A percentile compares a stretch with the other conserved stretches of the same genome.
Conservation (phyloP, 2,888 invertebrate genomes). For the Drosophila anomalata region DNA sequence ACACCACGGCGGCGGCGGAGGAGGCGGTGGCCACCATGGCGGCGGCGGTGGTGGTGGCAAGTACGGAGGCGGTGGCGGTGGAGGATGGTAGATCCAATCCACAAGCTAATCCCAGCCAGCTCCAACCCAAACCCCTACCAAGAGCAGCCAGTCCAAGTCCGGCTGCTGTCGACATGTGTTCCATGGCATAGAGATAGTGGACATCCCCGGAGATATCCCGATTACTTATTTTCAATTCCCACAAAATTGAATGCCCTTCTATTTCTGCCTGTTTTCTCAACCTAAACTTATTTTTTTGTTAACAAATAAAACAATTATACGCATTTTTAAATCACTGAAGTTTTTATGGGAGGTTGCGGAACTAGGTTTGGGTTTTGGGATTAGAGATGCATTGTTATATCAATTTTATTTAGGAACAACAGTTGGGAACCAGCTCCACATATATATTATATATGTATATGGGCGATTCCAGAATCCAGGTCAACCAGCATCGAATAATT, state of each 20-base stretch:
- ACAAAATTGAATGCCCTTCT: constrained; percentile 30
- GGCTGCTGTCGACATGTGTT: constrained; percentile 40
- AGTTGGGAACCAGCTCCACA: too few species aligned
- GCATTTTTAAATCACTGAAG: constrained; percentile 6
- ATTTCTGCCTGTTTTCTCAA: constrained; percentile 3
- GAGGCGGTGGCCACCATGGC: constrained; percentile 50
- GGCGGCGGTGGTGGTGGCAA: constrained; percentile 40
- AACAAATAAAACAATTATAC: constrained; percentile 54
- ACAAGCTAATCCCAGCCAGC: not conserved
- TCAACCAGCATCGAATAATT: too few species aligned
- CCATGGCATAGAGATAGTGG: constrained; percentile 47
- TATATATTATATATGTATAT: too few species aligned
- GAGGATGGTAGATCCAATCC: constrained; percentile 27
- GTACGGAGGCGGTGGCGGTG: constrained; percentile 48
- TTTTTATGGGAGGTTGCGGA: not conserved
- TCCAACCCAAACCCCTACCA: not conserved
- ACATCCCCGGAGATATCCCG: constrained; percentile 6
- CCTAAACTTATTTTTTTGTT: constrained; percentile 25
- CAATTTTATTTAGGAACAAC: too few species aligned
- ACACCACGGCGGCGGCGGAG: constrained; percentile 42
- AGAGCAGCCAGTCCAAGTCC: constrained; percentile 4
- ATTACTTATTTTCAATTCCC: constrained; percentile 24
- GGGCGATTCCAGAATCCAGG: too few species aligned
- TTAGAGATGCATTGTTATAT: too few species aligned
- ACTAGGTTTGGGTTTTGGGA: not conserved